Evolutionary conservation across 1,140 invertebrate species (phyloP).

Genomic region (Pantala flavescens): DNA sequence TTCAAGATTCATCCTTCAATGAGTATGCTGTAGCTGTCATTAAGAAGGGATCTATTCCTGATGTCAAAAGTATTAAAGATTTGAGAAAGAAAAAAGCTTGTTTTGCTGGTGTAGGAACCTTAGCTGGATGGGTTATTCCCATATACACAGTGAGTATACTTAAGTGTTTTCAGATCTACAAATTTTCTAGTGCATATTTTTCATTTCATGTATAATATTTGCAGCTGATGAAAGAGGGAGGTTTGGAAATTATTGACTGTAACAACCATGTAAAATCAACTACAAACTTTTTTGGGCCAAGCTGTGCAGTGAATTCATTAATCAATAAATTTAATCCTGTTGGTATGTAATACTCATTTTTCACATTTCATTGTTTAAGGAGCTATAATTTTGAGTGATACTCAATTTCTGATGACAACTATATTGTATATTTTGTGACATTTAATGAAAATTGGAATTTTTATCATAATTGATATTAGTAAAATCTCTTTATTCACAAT

Average conservation of each 20-base stretch:
- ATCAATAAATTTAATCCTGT: constrained; percentile 90
- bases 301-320: constrained; percentile 87
- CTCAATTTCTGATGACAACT: neutral
- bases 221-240: constrained; percentile 68
- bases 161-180: no score
- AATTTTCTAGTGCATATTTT: constrained; percentile 11
- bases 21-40: constrained; percentile 81
- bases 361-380: constrained; percentile 12
- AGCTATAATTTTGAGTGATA: neutral
- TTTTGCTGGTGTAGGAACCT: constrained; percentile 78
- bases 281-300: constrained; percentile 76
- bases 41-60: constrained; percentile 50
- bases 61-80: constrained; percentile 52
- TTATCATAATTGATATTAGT: no score
- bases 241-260: constrained; percentile 77
- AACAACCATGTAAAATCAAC: constrained; percentile 94
- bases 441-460: no score
- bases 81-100: constrained; percentile 71
- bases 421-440: no score
- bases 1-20: no score
- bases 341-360: constrained; percentile 39
- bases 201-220: constrained; percentile 23
- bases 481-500: no score
- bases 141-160: constrained; percentile 56
- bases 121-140: constrained; percentile 89